Evolutionary conservation across 1,140 invertebrate genomes (phyloP).

Genomic region (Drosophila pectinifera): DNA sequence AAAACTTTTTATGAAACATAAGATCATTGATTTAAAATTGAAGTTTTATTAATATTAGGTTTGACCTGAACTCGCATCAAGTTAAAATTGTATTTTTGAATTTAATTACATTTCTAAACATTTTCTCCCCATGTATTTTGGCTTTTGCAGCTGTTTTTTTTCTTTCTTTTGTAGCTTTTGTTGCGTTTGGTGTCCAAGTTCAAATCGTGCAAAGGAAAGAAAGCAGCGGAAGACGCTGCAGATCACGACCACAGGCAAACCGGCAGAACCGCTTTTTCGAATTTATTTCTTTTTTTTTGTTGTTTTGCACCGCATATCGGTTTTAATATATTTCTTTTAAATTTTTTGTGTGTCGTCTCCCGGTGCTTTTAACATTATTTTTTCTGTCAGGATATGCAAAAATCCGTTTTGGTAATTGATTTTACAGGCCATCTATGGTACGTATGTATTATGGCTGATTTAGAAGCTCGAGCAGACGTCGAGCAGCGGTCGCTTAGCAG

Average conservation of each 20-base stretch:
- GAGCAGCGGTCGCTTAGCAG: not conserved
- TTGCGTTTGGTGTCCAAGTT: conserved; percentile 76
- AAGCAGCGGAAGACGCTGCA: conserved; percentile 59
- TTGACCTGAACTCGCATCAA: no score
- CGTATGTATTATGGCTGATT: conserved; percentile 19
- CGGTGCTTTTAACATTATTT: conserved; percentile 34
- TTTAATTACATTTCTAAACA: no score
- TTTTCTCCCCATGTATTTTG: conserved; percentile 8
- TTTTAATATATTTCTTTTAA: conserved; percentile 5
- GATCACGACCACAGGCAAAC: conserved; percentile 78
- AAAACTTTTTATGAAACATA: no score
- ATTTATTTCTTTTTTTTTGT: conserved; percentile 39
- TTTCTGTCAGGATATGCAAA: conserved; percentile 51
- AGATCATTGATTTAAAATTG: no score
- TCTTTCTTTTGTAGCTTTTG: conserved; percentile 36
- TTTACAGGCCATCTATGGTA: conserved; percentile 29
- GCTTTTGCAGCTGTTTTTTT: conserved; percentile 19
- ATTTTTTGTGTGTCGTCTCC: conserved; percentile 25
- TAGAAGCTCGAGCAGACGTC: conserved; percentile 18
- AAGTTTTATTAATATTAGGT: no score
- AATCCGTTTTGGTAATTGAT: conserved; percentile 30
- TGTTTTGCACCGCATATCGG: conserved; percentile 27
- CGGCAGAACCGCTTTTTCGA: conserved; percentile 75
- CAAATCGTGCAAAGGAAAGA: conserved; percentile 81
- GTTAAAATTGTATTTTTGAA: no score